phyloP scores from a whole-genome alignment of 2,888 invertebrate genomes.

The Eledona agricola region DNA sequence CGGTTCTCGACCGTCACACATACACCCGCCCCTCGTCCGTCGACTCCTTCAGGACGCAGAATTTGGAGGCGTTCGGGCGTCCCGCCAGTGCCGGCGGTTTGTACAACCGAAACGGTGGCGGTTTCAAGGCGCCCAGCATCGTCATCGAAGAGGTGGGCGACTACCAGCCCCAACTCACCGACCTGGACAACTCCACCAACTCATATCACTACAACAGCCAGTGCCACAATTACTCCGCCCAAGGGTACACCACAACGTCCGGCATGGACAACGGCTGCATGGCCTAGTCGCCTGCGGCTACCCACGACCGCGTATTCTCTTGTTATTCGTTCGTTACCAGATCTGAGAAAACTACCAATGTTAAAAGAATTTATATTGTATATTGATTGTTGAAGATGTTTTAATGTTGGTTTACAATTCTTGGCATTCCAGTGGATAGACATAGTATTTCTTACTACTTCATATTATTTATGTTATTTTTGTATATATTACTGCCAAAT shows the following conservation, averaged over 20 bases:
- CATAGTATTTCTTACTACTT: slow-evolving; percentile 51
- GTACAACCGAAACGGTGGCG: slow-evolving; percentile 43
- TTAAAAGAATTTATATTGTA: slow-evolving; percentile 45
- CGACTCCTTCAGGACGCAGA: slow-evolving; percentile 48
- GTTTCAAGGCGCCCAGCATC: slow-evolving; percentile 58
- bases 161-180: slow-evolving; percentile 67
- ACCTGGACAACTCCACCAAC: slow-evolving; percentile 62
- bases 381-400: slow-evolving; percentile 41
- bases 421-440: slow-evolving; percentile 58
- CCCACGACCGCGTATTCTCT: slow-evolving; percentile 28
- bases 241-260: slow-evolving; percentile 65
- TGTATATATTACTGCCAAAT: slow-evolving; percentile 60
- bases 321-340: slow-evolving; percentile 56
- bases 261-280: slow-evolving; percentile 72
- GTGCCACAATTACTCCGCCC: slow-evolving; percentile 68
- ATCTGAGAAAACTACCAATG: slow-evolving; percentile 54
- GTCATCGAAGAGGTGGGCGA: slow-evolving; percentile 64
- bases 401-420: slow-evolving; percentile 54
- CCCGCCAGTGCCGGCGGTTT: slow-evolving; percentile 50
- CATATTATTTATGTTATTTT: slow-evolving; percentile 48
- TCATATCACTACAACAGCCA: slow-evolving; percentile 58
- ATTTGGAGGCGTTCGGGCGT: slow-evolving; percentile 50
- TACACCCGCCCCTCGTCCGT: slow-evolving; percentile 57
- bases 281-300: slow-evolving; percentile 64
- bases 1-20: slow-evolving; percentile 57